phyloP scores from a whole-genome alignment of 2,888 invertebrate species.

The Tenthredo notha region DNA sequence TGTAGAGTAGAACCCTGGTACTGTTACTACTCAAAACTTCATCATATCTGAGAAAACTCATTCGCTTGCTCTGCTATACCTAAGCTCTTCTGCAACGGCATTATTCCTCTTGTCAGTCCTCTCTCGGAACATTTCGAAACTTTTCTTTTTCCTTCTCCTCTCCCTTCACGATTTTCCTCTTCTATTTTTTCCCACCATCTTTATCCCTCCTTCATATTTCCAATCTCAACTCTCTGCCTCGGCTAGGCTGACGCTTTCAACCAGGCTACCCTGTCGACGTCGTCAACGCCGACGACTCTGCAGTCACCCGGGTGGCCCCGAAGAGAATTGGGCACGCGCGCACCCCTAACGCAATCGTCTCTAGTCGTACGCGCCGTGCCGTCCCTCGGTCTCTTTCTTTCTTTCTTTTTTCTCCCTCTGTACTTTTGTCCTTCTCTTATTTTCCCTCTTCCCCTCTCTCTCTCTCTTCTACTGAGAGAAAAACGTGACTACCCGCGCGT shows the following conservation, averaged over 20 bases:
- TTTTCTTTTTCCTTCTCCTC: conserved; percentile 1
- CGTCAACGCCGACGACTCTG: conserved; percentile 25
- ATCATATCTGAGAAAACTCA: conserved; percentile 39
- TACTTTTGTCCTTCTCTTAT: conserved; percentile 29
- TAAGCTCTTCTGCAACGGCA: conserved; percentile 9
- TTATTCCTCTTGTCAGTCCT: conserved; percentile 16
- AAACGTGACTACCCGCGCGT: conserved; percentile 61
- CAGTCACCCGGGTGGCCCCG: not conserved
- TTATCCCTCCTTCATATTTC: not conserved
- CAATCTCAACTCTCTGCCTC: not conserved
- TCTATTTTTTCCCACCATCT: not conserved
- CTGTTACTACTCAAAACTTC: conserved; percentile 21
- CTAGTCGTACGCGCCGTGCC: conserved; percentile 52
- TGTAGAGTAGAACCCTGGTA: not conserved
- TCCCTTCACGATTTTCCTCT: not conserved
- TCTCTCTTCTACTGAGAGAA: conserved; percentile 50
- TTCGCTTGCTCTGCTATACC: not conserved
- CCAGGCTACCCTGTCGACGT: conserved; percentile 13
- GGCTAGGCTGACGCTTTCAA: not conserved
- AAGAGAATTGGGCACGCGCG: conserved; percentile 60
- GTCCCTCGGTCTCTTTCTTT: conserved; percentile 52
- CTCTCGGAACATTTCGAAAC: conserved; percentile 13
- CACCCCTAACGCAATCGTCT: conserved; percentile 61
- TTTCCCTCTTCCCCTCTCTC: conserved; percentile 2
- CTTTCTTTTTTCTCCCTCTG: conserved; percentile 40